Evolutionary conservation across 2,797 vertebrate genomes (phyloP).

Genomic region (Lagocephalus sceleratus): DNA sequence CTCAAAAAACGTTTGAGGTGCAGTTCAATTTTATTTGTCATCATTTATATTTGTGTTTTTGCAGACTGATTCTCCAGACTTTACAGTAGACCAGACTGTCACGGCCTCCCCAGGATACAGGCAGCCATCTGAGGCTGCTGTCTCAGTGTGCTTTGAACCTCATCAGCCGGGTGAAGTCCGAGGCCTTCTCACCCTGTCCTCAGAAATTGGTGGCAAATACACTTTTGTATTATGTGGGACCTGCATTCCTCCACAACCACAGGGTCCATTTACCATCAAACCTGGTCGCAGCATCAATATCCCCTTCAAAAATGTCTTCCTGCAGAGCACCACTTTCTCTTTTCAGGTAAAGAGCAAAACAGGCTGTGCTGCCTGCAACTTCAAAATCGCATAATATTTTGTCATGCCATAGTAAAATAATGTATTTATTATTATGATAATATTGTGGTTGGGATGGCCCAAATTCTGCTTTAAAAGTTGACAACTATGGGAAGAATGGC

Average conservation of each 20-base stretch:
- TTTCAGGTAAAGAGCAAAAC: conserved; percentile 41
- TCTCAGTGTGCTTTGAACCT: conserved; percentile 85
- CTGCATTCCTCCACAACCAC: conserved; percentile 79
- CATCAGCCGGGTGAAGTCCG: conserved; percentile 79
- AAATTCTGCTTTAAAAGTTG: no score
- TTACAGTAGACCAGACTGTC: conserved; percentile 74
- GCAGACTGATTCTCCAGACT: conserved; percentile 78
- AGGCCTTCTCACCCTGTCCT: conserved; percentile 73
- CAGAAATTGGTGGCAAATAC: conserved; percentile 74
- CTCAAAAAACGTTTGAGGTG: no score
- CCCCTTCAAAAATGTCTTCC: conserved; percentile 88
- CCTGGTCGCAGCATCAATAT: conserved; percentile 70
- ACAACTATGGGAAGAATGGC: no score
- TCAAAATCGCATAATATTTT: neutral
- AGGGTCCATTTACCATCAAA: conserved; percentile 80
- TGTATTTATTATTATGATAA: no score
- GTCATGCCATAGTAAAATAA: no score
- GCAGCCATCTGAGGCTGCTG: conserved; percentile 70
- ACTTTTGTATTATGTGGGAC: conserved; percentile 78
- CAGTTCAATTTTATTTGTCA: neutral
- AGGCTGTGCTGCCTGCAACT: neutral
- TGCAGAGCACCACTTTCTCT: conserved; percentile 70
- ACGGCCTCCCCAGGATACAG: conserved; percentile 58
- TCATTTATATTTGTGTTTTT: neutral
- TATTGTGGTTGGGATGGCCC: no score